Base-by-base conservation (phyloP, 2,113 vertebrate genomes). In the Elanus axillaris region DNA sequence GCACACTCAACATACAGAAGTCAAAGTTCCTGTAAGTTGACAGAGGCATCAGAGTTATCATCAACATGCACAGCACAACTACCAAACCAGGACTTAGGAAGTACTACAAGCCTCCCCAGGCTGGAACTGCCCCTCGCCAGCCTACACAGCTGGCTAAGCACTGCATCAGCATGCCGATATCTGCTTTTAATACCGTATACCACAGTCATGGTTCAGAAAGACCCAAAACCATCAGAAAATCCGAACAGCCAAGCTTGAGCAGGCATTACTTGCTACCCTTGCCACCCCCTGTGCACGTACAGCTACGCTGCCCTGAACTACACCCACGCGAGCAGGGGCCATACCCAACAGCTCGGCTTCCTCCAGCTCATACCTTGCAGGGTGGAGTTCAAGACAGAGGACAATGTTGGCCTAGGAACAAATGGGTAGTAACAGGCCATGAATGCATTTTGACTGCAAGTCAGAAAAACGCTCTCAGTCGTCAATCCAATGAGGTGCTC, bases 351-450 rank as follows among this genome's bases (percentile, higher is more conserved):
- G 40, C 6, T 26, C 11, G 0, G 78, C 25, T 95, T 94, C 91
- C 86, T 95, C 75, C 3, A 17, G 40, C 80, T 78, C 74, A 3
- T 53, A 94, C 88, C 91, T 96, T 73, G 66, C 75, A 88, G 88
- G 95, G 90, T 72, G 85, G 74, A 34, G 88, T 7, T 56, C 38
- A 10, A 74, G 69, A 43, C 78, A 64, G 74, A 95, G 74, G 69
- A 96, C 96, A 95, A 93, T 82, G 85, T 74, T 92, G 95, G 92
- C 56, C 0, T 6, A 40, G 78, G 82, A 64, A 93, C 88, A 94
- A 92, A 31, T n/a, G 90, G 82, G 63, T 34, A 68, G 40, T 14
- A 31, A 72, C 1, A 6, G 59, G 45, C 91, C 62, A 66, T 0
- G n/a, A 83, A 21, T 10, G 34, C 32, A 11, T 79, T 89, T 34